Percentiles rank a stretch among this genome's conserved stretches.
These are phyloP conservation scores for Lysiphlebus fabarum DNA, from an alignment of 1,140 invertebrate genomes.

Conservation along the genomic window DNA sequence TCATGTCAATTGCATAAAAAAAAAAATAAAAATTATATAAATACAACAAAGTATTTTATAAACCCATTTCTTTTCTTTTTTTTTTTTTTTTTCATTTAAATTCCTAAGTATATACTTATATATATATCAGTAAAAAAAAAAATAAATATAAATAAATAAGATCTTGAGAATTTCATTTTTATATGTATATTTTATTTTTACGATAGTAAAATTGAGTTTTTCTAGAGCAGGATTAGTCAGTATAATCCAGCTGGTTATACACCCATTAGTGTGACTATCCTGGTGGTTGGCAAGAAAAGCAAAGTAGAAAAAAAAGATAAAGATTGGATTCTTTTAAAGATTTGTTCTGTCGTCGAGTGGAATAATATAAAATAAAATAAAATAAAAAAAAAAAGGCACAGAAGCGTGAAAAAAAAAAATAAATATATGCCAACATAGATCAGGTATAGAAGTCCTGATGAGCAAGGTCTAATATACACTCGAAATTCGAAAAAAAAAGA, in stretches of 20 bases:
- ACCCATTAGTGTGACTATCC: constrained; percentile 37
- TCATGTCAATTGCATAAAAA: too few relatives aligned
- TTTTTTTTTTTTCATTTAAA: constrained; percentile 4
- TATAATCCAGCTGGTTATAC: constrained; percentile 39
- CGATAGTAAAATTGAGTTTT: too few relatives aligned
- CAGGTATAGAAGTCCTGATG: constrained; percentile 13
- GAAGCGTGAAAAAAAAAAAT: constrained; percentile 33
- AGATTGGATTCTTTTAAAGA: constrained; percentile 27
- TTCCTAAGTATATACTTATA: neutral
- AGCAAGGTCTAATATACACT: too few relatives aligned
- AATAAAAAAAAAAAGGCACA: constrained; percentile 24
- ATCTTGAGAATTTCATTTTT: neutral
- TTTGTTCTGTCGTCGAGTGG: constrained; percentile 31
- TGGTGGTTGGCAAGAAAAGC: constrained; percentile 11
- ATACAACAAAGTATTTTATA: neutral
- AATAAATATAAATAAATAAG: neutral
- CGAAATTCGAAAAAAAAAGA: too few relatives aligned
- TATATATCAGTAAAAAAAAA: too few relatives aligned
- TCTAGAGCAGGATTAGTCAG: constrained; percentile 28
- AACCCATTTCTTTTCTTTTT: constrained; percentile 1
- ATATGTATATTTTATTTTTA: too few relatives aligned
- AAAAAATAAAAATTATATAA: too few relatives aligned
- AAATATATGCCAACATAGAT: constrained; percentile 42
- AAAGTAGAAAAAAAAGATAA: constrained; percentile 28
- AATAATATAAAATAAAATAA: constrained; percentile 37